Percentiles rank a stretch among this genome's conserved stretches.
Conservation (phyloP, 2,888 invertebrate genomes). For the Phrixothrix hirtus region DNA sequence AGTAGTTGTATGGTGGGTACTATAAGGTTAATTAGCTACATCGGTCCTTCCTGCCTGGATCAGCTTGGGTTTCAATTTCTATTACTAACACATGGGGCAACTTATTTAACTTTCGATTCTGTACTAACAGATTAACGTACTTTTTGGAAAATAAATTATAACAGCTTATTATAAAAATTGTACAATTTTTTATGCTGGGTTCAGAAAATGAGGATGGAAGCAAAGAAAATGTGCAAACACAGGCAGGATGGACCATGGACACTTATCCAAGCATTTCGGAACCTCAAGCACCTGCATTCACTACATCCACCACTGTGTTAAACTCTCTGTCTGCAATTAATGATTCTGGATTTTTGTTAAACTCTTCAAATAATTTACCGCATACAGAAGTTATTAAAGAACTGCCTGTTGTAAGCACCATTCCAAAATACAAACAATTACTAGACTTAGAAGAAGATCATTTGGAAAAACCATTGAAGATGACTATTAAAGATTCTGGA, state of each 20-base stretch:
- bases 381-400: slow-evolving; percentile 34
- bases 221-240: slow-evolving; percentile 53
- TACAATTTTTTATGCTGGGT: slow-evolving; percentile 55
- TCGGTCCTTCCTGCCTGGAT: slow-evolving; percentile 58
- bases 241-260: slow-evolving; percentile 58
- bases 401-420: slow-evolving; percentile 32
- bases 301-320: slow-evolving; percentile 51
- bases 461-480: slow-evolving; percentile 44
- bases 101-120: slow-evolving; percentile 48
- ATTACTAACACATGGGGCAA: slow-evolving; percentile 52
- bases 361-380: slow-evolving; percentile 39
- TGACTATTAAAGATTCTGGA: slow-evolving; percentile 45
- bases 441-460: slow-evolving; percentile 13
- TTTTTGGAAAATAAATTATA: slow-evolving; percentile 41
- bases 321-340: slow-evolving; percentile 37
- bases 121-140: slow-evolving; percentile 50
- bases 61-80: slow-evolving; percentile 51
- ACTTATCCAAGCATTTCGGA: slow-evolving; percentile 49
- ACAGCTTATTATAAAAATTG: slow-evolving; percentile 47
- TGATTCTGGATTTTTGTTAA: slow-evolving; percentile 36
- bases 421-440: background rate
- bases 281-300: slow-evolving; percentile 52
- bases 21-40: slow-evolving; percentile 52
- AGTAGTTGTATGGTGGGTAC: slow-evolving; percentile 41
- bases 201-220: slow-evolving; percentile 55